Evolutionary conservation across 1,140 invertebrate genomes (phyloP).

Genomic region (Xylocopa sonorina): DNA sequence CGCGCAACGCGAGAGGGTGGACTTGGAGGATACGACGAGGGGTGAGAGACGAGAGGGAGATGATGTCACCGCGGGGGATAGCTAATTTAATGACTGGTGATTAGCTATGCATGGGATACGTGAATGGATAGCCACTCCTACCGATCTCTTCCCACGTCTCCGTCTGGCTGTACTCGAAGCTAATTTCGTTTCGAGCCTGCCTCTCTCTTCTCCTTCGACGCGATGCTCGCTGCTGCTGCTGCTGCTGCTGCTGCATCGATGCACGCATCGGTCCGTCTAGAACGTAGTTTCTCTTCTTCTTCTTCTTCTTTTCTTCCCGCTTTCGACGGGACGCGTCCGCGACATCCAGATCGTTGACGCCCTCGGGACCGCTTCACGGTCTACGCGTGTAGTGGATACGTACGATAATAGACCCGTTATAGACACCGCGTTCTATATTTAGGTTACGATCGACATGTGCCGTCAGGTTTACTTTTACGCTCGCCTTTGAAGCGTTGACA

Average conservation of each 20-base stretch:
- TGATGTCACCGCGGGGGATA: conserved; percentile 63
- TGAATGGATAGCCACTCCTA: conserved; percentile 41
- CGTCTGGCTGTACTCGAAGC: conserved; percentile 5
- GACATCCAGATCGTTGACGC: not conserved
- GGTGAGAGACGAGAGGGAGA: conserved; percentile 39
- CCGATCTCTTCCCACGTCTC: conserved; percentile 43
- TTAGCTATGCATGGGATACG: conserved; percentile 71
- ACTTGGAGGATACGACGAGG: conserved; percentile 4
- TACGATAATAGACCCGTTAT: conserved; percentile 12
- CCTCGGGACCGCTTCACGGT: conserved; percentile 4
- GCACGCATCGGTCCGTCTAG: not conserved
- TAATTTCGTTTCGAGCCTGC: conserved; percentile 31
- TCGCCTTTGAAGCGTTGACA: not conserved
- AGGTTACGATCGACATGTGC: conserved; percentile 26
- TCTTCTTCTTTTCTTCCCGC: not conserved
- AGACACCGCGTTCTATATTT: conserved; percentile 36
- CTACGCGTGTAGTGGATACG: not conserved
- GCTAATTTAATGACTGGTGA: conserved; percentile 75
- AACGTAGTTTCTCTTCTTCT: no score
- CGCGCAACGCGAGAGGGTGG: conserved; percentile 36
- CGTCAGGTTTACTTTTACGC: conserved; percentile 16
- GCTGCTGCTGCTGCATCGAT: not conserved
- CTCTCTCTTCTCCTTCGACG: not conserved
- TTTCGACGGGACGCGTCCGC: no score
- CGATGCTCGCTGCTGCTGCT: no score